Base-by-base conservation (phyloP, 2,113 vertebrate genomes). In the Cheilinus undulatus region DNA sequence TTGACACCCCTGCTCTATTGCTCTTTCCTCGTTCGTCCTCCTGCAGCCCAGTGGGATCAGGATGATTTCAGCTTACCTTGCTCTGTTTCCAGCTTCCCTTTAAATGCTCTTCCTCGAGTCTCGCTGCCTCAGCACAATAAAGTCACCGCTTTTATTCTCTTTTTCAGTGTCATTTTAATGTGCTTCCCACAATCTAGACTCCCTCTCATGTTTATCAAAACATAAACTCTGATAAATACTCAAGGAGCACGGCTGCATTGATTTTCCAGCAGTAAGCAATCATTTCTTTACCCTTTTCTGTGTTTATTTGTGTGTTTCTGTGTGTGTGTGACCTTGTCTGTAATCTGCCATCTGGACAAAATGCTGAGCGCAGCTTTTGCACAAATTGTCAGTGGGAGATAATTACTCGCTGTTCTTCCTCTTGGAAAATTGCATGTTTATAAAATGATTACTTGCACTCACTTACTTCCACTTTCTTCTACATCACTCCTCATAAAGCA, bases 291-390 rank as follows among this genome's bases (percentile, higher is more conserved):
- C 48, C 32, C 73, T 64, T 28, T 36, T 43, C 15, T 0, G 2
- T 71, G 68, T 73, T 67, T 79, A 63, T 78, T 38, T 7, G 32
- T 10, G 32, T 34, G 32, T 34, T 7, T 34, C 8, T 34, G 32
- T 34, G 32, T 46, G 28, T 48, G 66, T 48, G 62, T 62, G 66
- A 78, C 74, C 80, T 81, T 78, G 71, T 22, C 26, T 36, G 22
- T 56, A 75, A 72, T 87, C 50, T 73, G 66, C 73, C 82, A 80
- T 78, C 76, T 85, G 76, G 73, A 52, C 30, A 27, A 75, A 80
- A 46, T 46, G 72, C 63, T 76, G 70, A 63, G 34, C 46, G 46
- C 52, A 52, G 71, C 48, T 27, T 72, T 51, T 45, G 40, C 61
- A 46, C 24, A 62, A 70, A 52, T 46, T 26, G 34, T 68, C 24